These are phyloP conservation scores for Ochotona princeps DNA, from an alignment of 2,113 vertebrate genomes.

Conservation along the genomic window DNA sequence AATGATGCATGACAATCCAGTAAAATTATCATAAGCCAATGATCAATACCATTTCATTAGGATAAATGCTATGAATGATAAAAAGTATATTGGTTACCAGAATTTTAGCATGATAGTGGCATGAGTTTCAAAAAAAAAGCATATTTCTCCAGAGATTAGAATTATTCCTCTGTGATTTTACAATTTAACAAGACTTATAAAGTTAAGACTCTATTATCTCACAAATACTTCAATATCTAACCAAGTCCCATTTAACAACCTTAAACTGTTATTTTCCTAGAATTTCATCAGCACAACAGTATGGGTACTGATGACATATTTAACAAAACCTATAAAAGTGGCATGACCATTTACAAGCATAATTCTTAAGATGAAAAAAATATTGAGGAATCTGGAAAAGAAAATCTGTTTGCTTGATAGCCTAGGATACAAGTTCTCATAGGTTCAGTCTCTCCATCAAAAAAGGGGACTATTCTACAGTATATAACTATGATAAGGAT, in stretches of 20 bases:
- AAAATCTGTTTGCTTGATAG: not conserved
- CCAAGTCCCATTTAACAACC: not conserved
- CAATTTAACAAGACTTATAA: not conserved
- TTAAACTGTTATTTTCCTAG: not conserved
- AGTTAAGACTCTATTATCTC: slow-evolving; percentile 14
- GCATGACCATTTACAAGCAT: not conserved
- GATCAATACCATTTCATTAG: not conserved
- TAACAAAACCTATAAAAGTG: not conserved
- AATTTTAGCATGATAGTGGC: slow-evolving; percentile 27
- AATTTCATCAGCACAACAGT: not conserved
- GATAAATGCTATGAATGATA: not conserved
- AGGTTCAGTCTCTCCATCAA: not conserved
- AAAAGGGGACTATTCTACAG: not conserved
- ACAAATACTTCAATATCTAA: not conserved
- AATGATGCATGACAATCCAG: not conserved
- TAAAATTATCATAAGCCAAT: slow-evolving; percentile 25
- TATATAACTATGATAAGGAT: not conserved
- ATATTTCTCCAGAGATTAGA: not conserved
- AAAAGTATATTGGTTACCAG: slow-evolving; percentile 61
- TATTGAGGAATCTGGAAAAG: not conserved
- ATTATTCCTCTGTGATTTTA: not conserved
- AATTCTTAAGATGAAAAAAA: slow-evolving; percentile 3
- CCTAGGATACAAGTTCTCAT: not conserved
- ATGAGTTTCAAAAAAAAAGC: slow-evolving; percentile 54
- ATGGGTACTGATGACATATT: not conserved